A percentile compares a stretch with the other conserved stretches of the same genome.
phyloP scores from a whole-genome alignment of 1,140 invertebrate species.

The Matsumurasca onukii region DNA sequence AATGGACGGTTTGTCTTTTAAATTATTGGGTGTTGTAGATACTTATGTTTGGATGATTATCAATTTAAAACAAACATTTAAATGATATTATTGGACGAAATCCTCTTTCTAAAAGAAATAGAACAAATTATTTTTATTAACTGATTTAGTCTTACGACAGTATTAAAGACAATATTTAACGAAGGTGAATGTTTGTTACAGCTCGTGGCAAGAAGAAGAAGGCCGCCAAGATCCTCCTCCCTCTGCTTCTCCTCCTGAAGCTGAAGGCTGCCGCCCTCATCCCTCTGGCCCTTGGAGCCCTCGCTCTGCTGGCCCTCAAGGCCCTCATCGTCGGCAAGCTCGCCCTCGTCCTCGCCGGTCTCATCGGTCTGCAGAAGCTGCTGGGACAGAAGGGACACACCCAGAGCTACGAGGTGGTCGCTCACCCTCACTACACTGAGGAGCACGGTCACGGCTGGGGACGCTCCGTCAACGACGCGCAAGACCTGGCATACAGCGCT shows the following conservation, averaged over 20 bases:
- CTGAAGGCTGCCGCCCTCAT: conserved; percentile 76
- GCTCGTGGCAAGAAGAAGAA: conserved; percentile 59
- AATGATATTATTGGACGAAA: no score
- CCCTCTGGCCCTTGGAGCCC: conserved; percentile 70
- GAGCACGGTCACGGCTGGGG: conserved; percentile 58
- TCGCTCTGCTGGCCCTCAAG: conserved; percentile 80
- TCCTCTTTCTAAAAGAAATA: no score
- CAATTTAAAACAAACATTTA: no score
- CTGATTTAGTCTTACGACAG: no score
- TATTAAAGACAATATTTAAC: no score
- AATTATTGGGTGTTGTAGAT: no score
- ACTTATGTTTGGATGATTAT: no score
- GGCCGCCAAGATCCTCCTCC: conserved; percentile 65
- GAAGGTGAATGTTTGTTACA: no score
- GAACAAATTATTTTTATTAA: no score
- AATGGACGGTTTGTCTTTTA: no score
- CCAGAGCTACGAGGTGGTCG: conserved; percentile 70
- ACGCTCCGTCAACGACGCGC: conserved; percentile 55
- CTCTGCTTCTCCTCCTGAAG: conserved; percentile 71
- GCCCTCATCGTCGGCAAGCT: conserved; percentile 79
- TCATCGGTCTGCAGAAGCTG: conserved; percentile 77
- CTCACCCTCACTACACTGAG: conserved; percentile 63
- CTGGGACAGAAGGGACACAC: conserved; percentile 63
- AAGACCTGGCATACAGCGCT: conserved; percentile 64
- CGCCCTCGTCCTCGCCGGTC: conserved; percentile 69